These are phyloP conservation scores for Argyrosomus regius DNA, from an alignment of 2,797 vertebrate genomes.

Conservation along the genomic window DNA sequence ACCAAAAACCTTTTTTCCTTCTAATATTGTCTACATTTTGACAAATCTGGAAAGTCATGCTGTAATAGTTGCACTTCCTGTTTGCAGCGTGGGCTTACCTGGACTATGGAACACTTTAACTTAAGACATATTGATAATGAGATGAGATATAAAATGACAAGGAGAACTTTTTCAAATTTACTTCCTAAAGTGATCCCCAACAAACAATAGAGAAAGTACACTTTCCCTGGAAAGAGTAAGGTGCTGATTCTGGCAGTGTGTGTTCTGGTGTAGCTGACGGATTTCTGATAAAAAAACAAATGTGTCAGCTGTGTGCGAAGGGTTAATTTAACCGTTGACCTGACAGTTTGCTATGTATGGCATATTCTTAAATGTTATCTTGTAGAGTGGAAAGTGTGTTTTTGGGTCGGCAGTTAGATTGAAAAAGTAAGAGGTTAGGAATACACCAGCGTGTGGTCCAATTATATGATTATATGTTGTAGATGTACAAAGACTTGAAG, in stretches of 20 bases:
- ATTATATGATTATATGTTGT: constrained; percentile 43
- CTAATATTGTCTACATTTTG: not conserved
- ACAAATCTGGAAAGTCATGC: not conserved
- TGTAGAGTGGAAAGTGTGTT: constrained; percentile 54
- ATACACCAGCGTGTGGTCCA: constrained; percentile 52
- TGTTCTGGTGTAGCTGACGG: not conserved
- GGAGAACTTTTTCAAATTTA: not conserved
- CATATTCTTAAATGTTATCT: constrained; percentile 29
- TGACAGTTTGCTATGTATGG: constrained; percentile 13
- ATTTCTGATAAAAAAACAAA: not conserved
- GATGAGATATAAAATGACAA: not conserved
- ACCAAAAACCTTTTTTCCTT: not conserved
- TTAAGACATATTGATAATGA: not conserved
- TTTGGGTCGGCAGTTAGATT: constrained; percentile 51
- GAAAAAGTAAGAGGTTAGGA: constrained; percentile 51
- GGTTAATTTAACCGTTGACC: constrained; percentile 16
- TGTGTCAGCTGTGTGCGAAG: too few relatives aligned
- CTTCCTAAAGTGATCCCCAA: not conserved
- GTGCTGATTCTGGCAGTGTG: not conserved
- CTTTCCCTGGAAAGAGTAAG: not conserved
- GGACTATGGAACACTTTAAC: too few relatives aligned
- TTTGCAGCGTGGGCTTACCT: not conserved
- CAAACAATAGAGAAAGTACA: not conserved
- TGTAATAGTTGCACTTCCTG: not conserved
- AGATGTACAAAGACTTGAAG: constrained; percentile 9